Evolutionary conservation across 2,888 invertebrate genomes (phyloP), one percentile per base, ranked within the genome.

Genomic region (Apomyelois bistriatella): DNA sequence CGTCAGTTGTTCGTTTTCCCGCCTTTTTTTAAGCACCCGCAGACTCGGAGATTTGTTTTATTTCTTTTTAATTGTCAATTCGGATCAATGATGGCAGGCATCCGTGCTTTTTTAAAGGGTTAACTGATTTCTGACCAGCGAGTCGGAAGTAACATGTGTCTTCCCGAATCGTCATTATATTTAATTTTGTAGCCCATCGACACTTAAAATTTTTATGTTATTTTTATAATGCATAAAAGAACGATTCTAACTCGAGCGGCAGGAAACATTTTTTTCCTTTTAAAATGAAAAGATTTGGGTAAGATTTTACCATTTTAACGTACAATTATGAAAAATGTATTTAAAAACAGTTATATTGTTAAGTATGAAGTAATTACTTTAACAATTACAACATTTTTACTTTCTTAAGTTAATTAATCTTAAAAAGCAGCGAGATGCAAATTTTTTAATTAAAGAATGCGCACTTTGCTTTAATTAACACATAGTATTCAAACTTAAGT

Each of bases 41-140:
- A 68, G 76, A 80, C 78, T 70, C 72, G 70, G 73, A 76, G 88
- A 89, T 90, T 89, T 89, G 88, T 89, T 89, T 89, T 89, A 90
- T 90, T 86, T 85, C 85, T 87, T 89, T 90, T 89, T 90, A 90
- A 90, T 90, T 90, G 87, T 89, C 74, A 70, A 72, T 74, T 73
- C 68, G 72, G 66, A 72, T 66, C 70, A 67, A 65, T 68, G 74
- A 73, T 71, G 71, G 63, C 69, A 68, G 62, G 68, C 70, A 72
- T 65, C 66, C 65, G 59, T 64, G 65, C 67, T 65, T 73, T 79
- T 77, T 77, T 74, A 65, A 73, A 72, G 77, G 76, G 75, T 84
- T 84, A 85, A 84, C 76, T 79, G 85, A 87, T 87, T 87, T 81
- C 69, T 70, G 70, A 67, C 64, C 72, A 69, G 64, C 67, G 79